Evolutionary conservation across 2,113 vertebrate genomes (phyloP).

Genomic region (Gila orcuttii): DNA sequence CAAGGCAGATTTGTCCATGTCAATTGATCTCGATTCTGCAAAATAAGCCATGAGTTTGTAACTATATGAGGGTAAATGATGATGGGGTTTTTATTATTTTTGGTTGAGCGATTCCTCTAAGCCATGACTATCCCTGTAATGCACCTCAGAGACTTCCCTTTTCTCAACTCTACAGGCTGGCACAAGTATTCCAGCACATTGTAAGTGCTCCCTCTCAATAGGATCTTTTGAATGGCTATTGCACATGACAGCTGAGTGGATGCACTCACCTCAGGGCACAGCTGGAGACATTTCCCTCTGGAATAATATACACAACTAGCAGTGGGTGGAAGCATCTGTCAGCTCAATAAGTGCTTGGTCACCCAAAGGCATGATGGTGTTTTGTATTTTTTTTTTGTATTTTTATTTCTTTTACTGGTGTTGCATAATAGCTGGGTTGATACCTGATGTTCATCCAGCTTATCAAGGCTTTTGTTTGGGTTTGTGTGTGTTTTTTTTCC

Average conservation of each 20-base stretch:
- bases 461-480: neutral
- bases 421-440: neutral
- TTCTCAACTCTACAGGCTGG: neutral
- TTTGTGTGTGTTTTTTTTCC: neutral
- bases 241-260: neutral
- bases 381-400: neutral
- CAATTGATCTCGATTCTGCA: neutral
- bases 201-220: neutral
- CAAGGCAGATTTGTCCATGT: neutral
- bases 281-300: conserved; percentile 1
- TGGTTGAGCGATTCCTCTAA: neutral
- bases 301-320: neutral
- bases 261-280: neutral
- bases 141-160: neutral
- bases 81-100: neutral
- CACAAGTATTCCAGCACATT: neutral
- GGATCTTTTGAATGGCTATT: neutral
- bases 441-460: neutral
- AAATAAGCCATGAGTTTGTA: neutral
- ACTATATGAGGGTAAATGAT: neutral
- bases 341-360: neutral
- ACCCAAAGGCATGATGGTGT: neutral
- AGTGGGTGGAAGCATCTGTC: conserved; percentile 5
- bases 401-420: neutral
- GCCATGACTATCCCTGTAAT: neutral